Conservation (phyloP, 2,797 vertebrate species). For the Podarcis siculus region DNA sequence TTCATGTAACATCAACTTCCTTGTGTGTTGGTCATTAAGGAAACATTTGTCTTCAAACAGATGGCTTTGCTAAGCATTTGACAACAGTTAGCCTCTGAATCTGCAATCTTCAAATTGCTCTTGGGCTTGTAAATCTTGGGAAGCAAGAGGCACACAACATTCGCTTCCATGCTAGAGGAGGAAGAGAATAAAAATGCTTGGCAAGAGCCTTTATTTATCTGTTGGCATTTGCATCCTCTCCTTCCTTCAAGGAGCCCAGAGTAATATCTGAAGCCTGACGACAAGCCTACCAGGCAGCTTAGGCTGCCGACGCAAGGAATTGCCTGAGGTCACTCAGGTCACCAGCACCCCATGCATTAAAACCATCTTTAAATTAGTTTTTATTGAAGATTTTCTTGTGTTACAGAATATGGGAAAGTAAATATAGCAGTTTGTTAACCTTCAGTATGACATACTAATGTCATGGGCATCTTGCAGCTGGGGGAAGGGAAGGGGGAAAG, state of each 20-base stretch:
- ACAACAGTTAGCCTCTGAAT: conserved; percentile 11
- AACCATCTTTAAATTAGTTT: no score
- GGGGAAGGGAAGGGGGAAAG: no score
- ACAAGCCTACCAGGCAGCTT: neutral
- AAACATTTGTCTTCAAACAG: conserved; percentile 39
- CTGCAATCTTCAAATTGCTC: neutral
- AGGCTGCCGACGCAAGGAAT: neutral
- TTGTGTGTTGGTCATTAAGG: conserved; percentile 53
- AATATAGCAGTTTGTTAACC: no score
- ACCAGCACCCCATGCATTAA: no score
- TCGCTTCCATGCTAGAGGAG: neutral
- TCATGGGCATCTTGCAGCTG: no score
- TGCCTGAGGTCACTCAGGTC: neutral
- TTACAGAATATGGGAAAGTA: no score
- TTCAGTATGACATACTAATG: no score
- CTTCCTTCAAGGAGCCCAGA: neutral
- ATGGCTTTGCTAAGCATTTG: neutral
- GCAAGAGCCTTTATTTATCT: neutral
- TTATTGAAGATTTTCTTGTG: no score
- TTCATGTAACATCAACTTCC: conserved; percentile 67
- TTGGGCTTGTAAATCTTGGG: neutral
- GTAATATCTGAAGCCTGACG: neutral
- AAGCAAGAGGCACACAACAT: neutral
- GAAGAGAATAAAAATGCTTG: neutral
- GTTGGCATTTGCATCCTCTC: neutral